Conservation (phyloP, 2,888 invertebrate genomes). For the Phrixothrix hirtus region DNA sequence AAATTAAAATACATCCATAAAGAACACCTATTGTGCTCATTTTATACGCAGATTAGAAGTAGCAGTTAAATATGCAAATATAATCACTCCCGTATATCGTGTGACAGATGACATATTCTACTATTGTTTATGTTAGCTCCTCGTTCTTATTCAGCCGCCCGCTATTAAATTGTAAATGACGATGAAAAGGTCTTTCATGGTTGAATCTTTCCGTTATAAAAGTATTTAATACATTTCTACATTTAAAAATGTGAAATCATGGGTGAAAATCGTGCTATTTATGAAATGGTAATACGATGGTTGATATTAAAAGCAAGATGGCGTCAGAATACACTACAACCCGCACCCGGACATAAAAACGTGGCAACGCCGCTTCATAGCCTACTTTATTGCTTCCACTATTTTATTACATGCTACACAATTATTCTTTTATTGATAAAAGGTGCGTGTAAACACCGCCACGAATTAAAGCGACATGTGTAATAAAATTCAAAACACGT, state of each 20-base stretch:
- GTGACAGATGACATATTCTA: conserved; percentile 48
- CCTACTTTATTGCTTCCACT: conserved; percentile 26
- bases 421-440: conserved; percentile 18
- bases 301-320: conserved; percentile 22
- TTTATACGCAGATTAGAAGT: conserved; percentile 27
- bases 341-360: conserved; percentile 31
- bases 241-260: background rate
- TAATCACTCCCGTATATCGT: conserved; percentile 39
- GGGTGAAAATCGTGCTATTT: background rate
- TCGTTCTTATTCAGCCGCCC: conserved; percentile 12
- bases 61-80: conserved; percentile 50
- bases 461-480: no score
- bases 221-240: no score
- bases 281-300: conserved; percentile 1
- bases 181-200: no score
- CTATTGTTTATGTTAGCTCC: conserved; percentile 36
- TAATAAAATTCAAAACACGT: no score
- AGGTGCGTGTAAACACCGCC: conserved; percentile 1
- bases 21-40: conserved; percentile 9
- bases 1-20: conserved; percentile 10
- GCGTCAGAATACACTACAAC: conserved; percentile 11
- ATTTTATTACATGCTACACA: conserved; percentile 6
- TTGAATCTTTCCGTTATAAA: no score
- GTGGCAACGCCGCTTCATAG: conserved; percentile 27
- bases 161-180: conserved; percentile 2